Conservation (phyloP, 2,113 vertebrate species). For the Leptosomus discolor region DNA sequence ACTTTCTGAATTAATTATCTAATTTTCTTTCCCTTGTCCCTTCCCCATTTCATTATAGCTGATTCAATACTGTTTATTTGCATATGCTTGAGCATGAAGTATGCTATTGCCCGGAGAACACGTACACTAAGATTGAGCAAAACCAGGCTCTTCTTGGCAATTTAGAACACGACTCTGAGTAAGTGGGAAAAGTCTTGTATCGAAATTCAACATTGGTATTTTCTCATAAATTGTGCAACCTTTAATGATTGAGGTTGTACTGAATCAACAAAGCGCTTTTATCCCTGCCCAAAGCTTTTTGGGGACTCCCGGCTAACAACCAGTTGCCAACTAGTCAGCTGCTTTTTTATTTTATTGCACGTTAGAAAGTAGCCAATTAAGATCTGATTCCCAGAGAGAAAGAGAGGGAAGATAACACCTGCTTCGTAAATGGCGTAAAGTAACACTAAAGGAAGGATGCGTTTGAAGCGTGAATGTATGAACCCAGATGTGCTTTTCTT, state of each 20-base stretch:
- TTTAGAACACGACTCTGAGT: not conserved
- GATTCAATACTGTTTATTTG: not conserved
- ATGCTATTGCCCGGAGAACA: not conserved
- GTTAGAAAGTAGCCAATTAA: not conserved
- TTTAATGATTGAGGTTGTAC: not conserved
- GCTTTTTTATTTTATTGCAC: not conserved
- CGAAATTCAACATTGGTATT: not conserved
- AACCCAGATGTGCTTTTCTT: slow-evolving; percentile 58
- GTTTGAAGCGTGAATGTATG: slow-evolving; percentile 19
- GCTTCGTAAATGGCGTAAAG: slow-evolving; percentile 36
- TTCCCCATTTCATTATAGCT: not conserved
- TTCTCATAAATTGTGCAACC: not conserved
- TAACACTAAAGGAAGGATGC: not conserved
- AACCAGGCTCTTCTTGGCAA: not conserved
- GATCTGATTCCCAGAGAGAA: not conserved
- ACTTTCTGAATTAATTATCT: slow-evolving; percentile 7
- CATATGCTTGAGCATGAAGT: not conserved
- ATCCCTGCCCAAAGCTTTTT: not conserved
- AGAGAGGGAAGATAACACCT: slow-evolving; percentile 23
- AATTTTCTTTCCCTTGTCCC: not conserved
- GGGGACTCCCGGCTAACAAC: not conserved
- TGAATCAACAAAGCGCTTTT: not conserved
- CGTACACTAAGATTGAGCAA: not conserved
- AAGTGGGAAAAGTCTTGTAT: not conserved
- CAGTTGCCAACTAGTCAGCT: not conserved